A percentile compares a stretch with the other conserved stretches of the same genome.
Evolutionary conservation across 2,888 invertebrate species (phyloP).

Genomic region (Caenorhabditis sp.): DNA sequence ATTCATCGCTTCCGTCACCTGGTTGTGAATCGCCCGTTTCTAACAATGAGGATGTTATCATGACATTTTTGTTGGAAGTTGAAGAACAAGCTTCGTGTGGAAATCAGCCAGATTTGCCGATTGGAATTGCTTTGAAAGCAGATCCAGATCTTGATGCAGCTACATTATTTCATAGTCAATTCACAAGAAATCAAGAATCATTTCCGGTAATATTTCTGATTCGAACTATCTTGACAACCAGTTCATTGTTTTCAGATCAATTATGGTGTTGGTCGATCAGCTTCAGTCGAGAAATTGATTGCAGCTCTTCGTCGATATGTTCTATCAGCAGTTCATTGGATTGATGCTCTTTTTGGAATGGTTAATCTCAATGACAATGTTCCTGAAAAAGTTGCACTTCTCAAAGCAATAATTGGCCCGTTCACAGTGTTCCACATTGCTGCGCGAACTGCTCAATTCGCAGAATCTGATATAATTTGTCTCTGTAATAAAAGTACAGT

Average conservation of each 20-base stretch:
- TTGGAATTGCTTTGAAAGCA: slow-evolving; percentile 47
- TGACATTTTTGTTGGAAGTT: slow-evolving; percentile 58
- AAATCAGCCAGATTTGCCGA: slow-evolving; percentile 17
- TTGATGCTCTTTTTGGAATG: slow-evolving; percentile 63
- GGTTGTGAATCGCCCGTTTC: slow-evolving; percentile 31
- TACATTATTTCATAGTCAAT: slow-evolving; percentile 56
- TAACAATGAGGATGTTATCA: slow-evolving; percentile 56
- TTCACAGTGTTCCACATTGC: slow-evolving; percentile 47
- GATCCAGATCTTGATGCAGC: slow-evolving; percentile 63
- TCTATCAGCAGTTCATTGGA: slow-evolving; percentile 63
- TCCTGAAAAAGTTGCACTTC: slow-evolving; percentile 54
- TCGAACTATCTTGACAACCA: not conserved
- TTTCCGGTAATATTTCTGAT: slow-evolving; percentile 34
- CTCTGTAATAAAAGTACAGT: slow-evolving; percentile 62
- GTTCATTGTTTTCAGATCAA: slow-evolving; percentile 42
- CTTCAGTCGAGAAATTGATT: slow-evolving; percentile 63
- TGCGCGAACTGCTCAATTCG: slow-evolving; percentile 43
- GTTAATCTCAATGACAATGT: slow-evolving; percentile 42
- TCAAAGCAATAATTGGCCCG: slow-evolving; percentile 43
- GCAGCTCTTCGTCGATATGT: slow-evolving; percentile 63
- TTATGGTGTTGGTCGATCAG: slow-evolving; percentile 52
- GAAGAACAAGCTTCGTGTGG: slow-evolving; percentile 52
- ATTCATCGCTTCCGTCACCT: slow-evolving; percentile 60
- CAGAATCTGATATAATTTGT: slow-evolving; percentile 47
- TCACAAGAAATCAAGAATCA: slow-evolving; percentile 37